These are phyloP conservation scores for Acipenser oxyrinchus DNA, from an alignment of 2,797 vertebrate species.

Conservation along the genomic window DNA sequence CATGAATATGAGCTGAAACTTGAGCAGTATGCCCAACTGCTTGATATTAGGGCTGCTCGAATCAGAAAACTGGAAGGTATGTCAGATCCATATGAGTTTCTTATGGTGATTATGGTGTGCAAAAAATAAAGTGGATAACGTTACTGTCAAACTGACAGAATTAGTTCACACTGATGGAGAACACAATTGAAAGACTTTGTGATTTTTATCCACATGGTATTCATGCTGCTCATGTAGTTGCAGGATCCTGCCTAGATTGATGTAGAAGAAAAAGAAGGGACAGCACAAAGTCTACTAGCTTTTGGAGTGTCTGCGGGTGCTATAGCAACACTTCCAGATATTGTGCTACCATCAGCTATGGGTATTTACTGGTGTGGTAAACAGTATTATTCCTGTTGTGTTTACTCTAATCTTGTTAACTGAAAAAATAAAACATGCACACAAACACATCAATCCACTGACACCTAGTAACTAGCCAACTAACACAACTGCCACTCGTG, in stretches of 20 bases:
- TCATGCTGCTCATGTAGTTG: too few species aligned
- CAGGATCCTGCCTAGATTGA: too few species aligned
- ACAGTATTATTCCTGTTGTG: slow-evolving; percentile 42
- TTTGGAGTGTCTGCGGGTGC: slow-evolving; percentile 37
- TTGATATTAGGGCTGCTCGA: slow-evolving; percentile 63
- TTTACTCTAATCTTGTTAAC: slow-evolving; percentile 31
- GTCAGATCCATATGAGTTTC: slow-evolving; percentile 40
- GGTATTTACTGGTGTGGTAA: slow-evolving; percentile 27
- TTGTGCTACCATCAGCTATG: slow-evolving; percentile 23
- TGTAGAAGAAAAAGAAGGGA: slow-evolving; percentile 1
- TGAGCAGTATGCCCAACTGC: slow-evolving; percentile 66
- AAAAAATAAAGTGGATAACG: background rate
- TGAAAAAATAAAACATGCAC: background rate
- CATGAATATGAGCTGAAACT: slow-evolving; percentile 60
- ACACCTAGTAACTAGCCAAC: slow-evolving; percentile 17
- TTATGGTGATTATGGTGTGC: background rate
- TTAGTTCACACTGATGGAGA: background rate
- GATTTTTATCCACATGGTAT: too few species aligned
- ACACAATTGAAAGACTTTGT: too few species aligned
- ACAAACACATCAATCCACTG: slow-evolving; percentile 1
- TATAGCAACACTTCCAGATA: slow-evolving; percentile 23
- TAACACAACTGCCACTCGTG: slow-evolving; percentile 27
- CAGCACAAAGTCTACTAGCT: slow-evolving; percentile 21
- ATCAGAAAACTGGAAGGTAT: slow-evolving; percentile 72
- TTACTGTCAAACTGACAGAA: background rate